phyloP scores from a whole-genome alignment of 1,140 invertebrate genomes.

The Drosophila kohkoa region DNA sequence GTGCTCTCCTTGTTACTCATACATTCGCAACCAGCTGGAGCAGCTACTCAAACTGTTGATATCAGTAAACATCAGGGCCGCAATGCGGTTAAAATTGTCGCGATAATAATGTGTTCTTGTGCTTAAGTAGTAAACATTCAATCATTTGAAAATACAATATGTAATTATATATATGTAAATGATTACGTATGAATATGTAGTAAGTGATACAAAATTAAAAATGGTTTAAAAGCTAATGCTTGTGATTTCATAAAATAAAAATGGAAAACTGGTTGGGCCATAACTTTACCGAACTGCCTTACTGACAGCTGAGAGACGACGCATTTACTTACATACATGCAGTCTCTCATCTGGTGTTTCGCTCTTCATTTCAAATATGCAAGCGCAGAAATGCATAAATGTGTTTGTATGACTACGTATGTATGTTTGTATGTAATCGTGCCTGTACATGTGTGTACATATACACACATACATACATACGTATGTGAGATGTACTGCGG shows the following conservation, averaged over 20 bases:
- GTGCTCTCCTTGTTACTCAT: slow-evolving; percentile 53
- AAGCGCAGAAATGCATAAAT: slow-evolving; percentile 52
- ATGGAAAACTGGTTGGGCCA: slow-evolving; percentile 1
- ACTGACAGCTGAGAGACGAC: slow-evolving; percentile 54
- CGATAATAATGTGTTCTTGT: background rate
- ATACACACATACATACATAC: slow-evolving; percentile 32
- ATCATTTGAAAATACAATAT: background rate
- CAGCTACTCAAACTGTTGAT: slow-evolving; percentile 73
- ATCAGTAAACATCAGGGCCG: slow-evolving; percentile 52
- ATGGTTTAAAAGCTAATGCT: background rate
- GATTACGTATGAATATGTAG: background rate
- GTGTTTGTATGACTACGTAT: slow-evolving; percentile 27
- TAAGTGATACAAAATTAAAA: background rate
- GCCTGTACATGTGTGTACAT: slow-evolving; percentile 32
- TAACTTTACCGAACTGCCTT: slow-evolving; percentile 31
- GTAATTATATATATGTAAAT: too few relatives aligned
- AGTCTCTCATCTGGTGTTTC: slow-evolving; percentile 37
- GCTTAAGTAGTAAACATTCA: background rate
- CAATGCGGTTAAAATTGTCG: slow-evolving; percentile 4
- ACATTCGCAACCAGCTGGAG: slow-evolving; percentile 57
- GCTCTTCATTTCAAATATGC: slow-evolving; percentile 46
- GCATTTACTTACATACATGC: slow-evolving; percentile 32
- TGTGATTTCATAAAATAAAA: background rate
- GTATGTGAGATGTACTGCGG: slow-evolving; percentile 34
- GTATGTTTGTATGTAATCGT: slow-evolving; percentile 27